Evolutionary conservation across 2,797 vertebrate species (phyloP).

Genomic region (Hapalemur alaotrensis): DNA sequence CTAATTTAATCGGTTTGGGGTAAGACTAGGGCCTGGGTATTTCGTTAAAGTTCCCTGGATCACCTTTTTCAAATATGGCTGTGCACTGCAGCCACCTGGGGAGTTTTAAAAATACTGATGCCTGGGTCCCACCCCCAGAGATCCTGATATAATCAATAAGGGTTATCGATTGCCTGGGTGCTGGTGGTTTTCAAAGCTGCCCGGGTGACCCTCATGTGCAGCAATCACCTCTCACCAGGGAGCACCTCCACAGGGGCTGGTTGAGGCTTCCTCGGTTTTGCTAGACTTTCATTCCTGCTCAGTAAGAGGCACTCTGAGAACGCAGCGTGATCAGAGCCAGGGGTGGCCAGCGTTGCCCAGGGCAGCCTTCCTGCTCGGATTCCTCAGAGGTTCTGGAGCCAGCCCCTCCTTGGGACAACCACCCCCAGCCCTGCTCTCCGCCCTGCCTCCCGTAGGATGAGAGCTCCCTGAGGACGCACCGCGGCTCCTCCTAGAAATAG

Average conservation of each 20-base stretch:
- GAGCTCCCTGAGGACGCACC: not conserved
- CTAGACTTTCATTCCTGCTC: not conserved
- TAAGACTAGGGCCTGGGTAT: not conserved
- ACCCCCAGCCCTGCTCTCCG: not conserved
- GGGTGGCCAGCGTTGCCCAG: rapidly evolving
- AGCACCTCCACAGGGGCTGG: not conserved
- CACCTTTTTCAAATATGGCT: not conserved
- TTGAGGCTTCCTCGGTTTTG: not conserved
- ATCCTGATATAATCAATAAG: not conserved
- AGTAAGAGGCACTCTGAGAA: too few relatives aligned
- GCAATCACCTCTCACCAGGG: not conserved
- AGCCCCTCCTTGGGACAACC: not conserved
- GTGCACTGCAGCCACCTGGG: not conserved
- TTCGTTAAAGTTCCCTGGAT: not conserved
- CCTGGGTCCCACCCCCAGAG: not conserved
- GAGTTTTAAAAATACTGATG: not conserved
- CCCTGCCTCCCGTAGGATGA: not conserved
- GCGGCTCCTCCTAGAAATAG: not conserved
- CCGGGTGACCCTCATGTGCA: not conserved
- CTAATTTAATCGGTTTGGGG: not conserved
- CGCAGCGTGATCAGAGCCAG: not conserved
- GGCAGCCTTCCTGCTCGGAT: not conserved
- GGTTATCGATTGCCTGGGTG: too few relatives aligned
- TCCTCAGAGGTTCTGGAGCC: not conserved
- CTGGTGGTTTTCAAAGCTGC: not conserved